Evolutionary conservation across 2,797 vertebrate species (phyloP).

Genomic region (Sebastes jordani): DNA sequence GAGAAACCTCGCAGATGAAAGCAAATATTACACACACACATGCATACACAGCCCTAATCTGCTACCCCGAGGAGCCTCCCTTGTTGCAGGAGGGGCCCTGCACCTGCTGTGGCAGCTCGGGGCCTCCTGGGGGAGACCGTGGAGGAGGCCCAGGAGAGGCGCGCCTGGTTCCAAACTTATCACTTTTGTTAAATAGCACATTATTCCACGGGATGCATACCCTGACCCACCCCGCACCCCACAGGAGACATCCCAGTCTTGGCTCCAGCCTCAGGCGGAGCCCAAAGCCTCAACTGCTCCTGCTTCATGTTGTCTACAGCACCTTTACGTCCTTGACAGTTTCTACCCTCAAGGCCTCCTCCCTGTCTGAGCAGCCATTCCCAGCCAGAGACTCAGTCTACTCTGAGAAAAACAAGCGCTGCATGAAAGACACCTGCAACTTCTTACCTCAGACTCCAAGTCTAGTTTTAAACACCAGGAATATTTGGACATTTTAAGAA

Average conservation of each 20-base stretch:
- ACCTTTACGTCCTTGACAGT: constrained; percentile 14
- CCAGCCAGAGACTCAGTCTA: background rate
- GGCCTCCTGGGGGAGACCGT: constrained; percentile 23
- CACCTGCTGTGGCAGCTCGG: constrained; percentile 68
- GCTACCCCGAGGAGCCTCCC: constrained; percentile 47
- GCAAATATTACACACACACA: constrained; percentile 9
- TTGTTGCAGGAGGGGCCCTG: constrained; percentile 60
- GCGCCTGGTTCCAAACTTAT: constrained; percentile 32
- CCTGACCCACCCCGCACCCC: background rate
- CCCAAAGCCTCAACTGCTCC: background rate
- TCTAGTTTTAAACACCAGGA: background rate
- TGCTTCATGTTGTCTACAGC: background rate
- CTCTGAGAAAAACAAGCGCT: background rate
- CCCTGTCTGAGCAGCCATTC: constrained; percentile 10
- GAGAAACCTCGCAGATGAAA: constrained; percentile 9
- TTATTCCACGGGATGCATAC: background rate
- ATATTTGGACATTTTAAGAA: background rate
- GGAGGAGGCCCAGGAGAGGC: constrained; percentile 30
- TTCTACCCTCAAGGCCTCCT: constrained; percentile 26
- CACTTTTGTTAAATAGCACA: constrained; percentile 37
- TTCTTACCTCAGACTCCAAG: background rate
- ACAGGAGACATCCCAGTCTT: constrained; percentile 11
- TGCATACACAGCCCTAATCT: constrained; percentile 34
- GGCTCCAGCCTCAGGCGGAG: background rate
- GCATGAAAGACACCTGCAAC: constrained; percentile 23